These are phyloP conservation scores for Melopsittacus undulatus DNA, from an alignment of 2,797 vertebrate genomes.

Conservation along the genomic window DNA sequence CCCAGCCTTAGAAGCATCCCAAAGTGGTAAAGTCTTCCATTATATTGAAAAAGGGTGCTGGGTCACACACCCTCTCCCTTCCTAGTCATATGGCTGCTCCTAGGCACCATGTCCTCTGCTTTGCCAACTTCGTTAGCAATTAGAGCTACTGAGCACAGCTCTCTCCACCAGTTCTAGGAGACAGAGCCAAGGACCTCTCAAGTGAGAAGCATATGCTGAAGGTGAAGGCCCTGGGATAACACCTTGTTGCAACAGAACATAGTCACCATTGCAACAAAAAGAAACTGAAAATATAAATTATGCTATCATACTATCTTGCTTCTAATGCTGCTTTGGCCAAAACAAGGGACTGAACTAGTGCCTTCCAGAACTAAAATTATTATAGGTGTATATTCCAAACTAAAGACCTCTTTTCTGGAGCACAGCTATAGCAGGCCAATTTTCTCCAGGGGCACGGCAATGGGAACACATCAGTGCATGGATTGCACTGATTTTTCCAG, in stretches of 20 bases:
- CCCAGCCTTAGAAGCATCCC: neutral
- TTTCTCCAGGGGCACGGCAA: neutral
- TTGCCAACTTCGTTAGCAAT: neutral
- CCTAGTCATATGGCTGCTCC: neutral
- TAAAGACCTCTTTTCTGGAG: neutral
- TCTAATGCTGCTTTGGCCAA: neutral
- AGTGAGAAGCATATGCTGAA: neutral
- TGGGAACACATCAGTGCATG: neutral
- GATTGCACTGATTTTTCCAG: neutral
- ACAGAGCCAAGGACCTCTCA: neutral
- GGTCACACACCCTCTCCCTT: neutral
- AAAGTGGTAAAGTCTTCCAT: neutral
- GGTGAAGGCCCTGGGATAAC: neutral
- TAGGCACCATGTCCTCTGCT: neutral
- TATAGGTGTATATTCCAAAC: neutral
- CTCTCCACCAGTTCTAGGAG: neutral
- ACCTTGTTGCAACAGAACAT: neutral
- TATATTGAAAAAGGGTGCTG: neutral
- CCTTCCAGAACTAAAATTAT: neutral
- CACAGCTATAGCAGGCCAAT: neutral
- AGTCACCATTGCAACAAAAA: neutral
- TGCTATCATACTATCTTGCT: neutral
- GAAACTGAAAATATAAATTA: neutral
- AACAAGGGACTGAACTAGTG: neutral
- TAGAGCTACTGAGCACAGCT: neutral